Evolutionary conservation across 2,113 vertebrate genomes (phyloP), one percentile per base, ranked within the genome.

Genomic region (Nothoprocta perdicaria): DNA sequence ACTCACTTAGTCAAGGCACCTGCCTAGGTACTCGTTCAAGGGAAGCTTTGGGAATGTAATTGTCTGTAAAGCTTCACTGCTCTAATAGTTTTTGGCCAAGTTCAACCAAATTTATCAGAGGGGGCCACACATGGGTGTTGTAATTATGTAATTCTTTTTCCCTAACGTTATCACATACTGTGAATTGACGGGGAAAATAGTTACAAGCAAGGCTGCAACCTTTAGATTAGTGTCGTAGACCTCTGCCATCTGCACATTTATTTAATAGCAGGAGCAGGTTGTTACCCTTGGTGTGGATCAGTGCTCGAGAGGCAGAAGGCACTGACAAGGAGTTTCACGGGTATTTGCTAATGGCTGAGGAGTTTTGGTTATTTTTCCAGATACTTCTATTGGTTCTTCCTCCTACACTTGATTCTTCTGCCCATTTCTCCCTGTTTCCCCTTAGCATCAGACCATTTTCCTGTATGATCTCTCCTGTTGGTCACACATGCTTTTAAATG

Each of bases 51-150:
- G 57, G 68, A 80, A 31, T 58, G 46, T 80, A 92, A 83, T 89
- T 94, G 82, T 88, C 76, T 80, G 68, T 31, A 50, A 77, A 85
- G n/a, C 76, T 83, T 57, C 40, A 10, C 72, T 89, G 61, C 90
- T 88, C 22, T 72, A 83, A 63, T 88, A 80, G 85, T 83, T 95
- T 94, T 88, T 80, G 50, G 31, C 92, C 38, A 76, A 95, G 88
- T 94, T 94, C 90, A 92, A 8, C 79, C 2, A n/a, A 92, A 90
- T 95, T 96, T 96, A 95, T 96, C 95, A 90, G 76, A 88, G 55
- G 46, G 92, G 38, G 16, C 80, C 94, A 94, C 31, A 17, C 85
- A n/a, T 72, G 94, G 73, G 73, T 94, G 77, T 74, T 92, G 89
- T 91, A 95, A 91, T 95, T 74, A 72, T 0, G 53, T 0, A 35